These are phyloP conservation scores for Neoarius graeffei DNA, from an alignment of 2,113 vertebrate genomes.

Conservation along the genomic window DNA sequence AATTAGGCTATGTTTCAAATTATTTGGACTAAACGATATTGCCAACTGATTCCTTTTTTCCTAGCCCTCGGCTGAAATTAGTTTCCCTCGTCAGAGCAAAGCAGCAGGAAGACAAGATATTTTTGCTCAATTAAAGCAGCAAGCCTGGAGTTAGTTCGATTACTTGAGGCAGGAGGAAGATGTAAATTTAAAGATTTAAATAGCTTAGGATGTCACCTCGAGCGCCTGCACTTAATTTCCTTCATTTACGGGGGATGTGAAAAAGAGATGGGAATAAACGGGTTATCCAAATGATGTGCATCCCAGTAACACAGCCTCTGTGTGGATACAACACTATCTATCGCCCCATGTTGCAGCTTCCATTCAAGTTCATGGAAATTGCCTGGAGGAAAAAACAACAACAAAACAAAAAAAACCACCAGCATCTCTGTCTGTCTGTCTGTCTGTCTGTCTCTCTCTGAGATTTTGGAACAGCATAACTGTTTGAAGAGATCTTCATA, in stretches of 20 bases:
- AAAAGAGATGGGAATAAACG: conserved; percentile 85
- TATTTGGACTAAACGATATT: conserved; percentile 51
- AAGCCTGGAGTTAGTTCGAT: conserved; percentile 99
- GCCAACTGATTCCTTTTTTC: conserved; percentile 24
- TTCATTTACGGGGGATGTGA: conserved; percentile 99
- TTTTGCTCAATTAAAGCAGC: conserved; percentile 98
- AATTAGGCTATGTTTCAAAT: conserved; percentile 43
- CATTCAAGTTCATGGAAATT: conserved; percentile 23
- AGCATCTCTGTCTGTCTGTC: neutral
- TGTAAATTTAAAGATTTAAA: conserved; percentile 99
- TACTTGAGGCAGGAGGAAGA: conserved; percentile 99
- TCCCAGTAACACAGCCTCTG: conserved; percentile 35
- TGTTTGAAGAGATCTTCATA: conserved; percentile 8
- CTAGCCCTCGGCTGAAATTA: conserved; percentile 71
- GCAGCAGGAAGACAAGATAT: conserved; percentile 78
- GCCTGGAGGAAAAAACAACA: neutral
- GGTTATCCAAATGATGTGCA: conserved; percentile 75
- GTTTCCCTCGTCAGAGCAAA: conserved; percentile 83
- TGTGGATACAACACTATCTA: conserved; percentile 13
- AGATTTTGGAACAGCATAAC: neutral
- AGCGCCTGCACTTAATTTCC: conserved; percentile 99
- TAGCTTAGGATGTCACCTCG: conserved; percentile 99
- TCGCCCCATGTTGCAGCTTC: conserved; percentile 32
- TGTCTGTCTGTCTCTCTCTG: neutral
- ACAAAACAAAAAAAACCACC: no score